Evolutionary conservation across 2,888 invertebrate species (phyloP).

Genomic region (Nomada fucata): DNA sequence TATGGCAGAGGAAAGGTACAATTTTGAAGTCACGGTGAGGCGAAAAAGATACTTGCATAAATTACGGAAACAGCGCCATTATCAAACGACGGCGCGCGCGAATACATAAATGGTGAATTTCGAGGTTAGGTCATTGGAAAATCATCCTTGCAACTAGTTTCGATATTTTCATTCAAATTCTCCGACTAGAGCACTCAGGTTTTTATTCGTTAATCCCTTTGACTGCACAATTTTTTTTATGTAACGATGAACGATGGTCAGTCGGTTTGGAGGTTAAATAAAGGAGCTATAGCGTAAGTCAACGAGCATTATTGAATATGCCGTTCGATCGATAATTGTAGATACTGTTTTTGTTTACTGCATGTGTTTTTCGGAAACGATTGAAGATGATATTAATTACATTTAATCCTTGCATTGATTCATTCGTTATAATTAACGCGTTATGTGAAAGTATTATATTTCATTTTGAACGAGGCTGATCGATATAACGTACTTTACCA

Average conservation of each 20-base stretch:
- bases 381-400: background rate
- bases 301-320: constrained; percentile 23
- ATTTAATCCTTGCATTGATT: background rate
- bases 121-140: constrained; percentile 53
- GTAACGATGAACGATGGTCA: background rate
- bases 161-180: constrained; percentile 3
- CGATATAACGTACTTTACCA: background rate
- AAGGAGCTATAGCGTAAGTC: constrained; percentile 14
- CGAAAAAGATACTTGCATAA: constrained; percentile 14
- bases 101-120: constrained; percentile 34
- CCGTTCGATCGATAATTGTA: constrained; percentile 16
- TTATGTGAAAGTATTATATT: background rate
- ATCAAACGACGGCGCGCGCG: constrained; percentile 47
- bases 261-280: constrained; percentile 22
- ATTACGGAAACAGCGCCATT: constrained; percentile 54
- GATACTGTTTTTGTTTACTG: background rate
- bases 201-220: background rate
- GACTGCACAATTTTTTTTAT: background rate
- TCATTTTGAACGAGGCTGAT: background rate
- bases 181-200: background rate
- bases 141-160: background rate
- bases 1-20: background rate
- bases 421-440: background rate
- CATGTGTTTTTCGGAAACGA: background rate
- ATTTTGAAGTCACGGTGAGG: constrained; percentile 5